These are phyloP conservation scores for Rhabdomys pumilio DNA, from an alignment of 2,797 vertebrate genomes.

Conservation along the genomic window DNA sequence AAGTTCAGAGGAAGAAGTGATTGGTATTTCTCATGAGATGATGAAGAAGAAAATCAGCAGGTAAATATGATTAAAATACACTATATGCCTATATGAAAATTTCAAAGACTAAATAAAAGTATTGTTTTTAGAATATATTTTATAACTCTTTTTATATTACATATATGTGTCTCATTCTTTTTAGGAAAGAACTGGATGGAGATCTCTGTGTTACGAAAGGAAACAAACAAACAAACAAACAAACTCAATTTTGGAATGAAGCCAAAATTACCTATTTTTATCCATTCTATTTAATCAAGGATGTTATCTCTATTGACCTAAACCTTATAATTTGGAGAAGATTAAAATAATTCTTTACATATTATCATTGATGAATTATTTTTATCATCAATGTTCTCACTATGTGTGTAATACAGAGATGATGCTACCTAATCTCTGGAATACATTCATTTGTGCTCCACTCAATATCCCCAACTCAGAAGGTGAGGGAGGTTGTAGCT, in stretches of 20 bases:
- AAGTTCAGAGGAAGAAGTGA: not conserved
- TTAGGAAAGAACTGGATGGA: not conserved
- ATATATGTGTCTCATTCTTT: not conserved
- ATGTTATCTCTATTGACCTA: not conserved
- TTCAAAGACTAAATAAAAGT: not conserved
- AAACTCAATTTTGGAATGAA: not conserved
- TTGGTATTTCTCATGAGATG: not conserved
- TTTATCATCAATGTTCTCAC: not conserved
- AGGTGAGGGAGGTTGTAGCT: not conserved
- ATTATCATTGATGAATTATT: not conserved
- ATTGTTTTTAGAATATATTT: not conserved
- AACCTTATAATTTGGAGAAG: slow-evolving; percentile 25
- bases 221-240: not conserved
- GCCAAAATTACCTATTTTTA: not conserved
- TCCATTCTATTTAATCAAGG: not conserved
- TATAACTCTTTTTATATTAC: not conserved
- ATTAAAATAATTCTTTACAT: not conserved
- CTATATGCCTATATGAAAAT: not conserved
- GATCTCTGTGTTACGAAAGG: not conserved
- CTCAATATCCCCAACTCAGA: not conserved
- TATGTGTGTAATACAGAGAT: not conserved
- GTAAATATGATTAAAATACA: not conserved
- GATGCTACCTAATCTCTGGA: not conserved
- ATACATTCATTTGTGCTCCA: not conserved
- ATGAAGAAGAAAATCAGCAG: not conserved